These are phyloP conservation scores for Plecotus auritus DNA, from an alignment of 2,113 vertebrate genomes.

Conservation along the genomic window DNA sequence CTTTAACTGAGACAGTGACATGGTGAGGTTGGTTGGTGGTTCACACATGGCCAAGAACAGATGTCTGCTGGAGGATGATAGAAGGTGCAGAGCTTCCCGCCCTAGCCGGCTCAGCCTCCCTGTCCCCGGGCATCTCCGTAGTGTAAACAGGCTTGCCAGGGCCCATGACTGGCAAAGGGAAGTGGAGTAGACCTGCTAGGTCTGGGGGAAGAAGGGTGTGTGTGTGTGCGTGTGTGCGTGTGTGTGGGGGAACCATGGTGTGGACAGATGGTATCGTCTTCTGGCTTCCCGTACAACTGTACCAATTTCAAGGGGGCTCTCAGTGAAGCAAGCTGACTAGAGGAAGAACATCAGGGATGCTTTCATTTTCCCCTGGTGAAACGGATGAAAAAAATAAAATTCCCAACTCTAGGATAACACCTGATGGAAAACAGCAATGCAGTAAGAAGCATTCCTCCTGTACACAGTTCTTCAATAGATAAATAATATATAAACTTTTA, in stretches of 20 bases:
- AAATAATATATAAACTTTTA: slow-evolving; percentile 53
- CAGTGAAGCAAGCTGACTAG: slow-evolving; percentile 36
- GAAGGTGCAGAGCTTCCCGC: background rate
- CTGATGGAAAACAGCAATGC: slow-evolving; percentile 36
- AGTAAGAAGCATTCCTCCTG: slow-evolving; percentile 61
- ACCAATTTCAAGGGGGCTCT: background rate
- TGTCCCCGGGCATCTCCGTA: slow-evolving; percentile 43
- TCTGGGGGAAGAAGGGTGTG: background rate
- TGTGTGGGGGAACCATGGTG: background rate
- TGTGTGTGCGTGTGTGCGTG: background rate
- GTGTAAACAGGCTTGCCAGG: slow-evolving; percentile 70
- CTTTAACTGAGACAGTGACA: slow-evolving; percentile 27
- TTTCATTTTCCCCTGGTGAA: slow-evolving; percentile 59
- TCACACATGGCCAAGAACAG: slow-evolving; percentile 27
- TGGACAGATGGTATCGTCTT: background rate
- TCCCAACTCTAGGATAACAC: slow-evolving; percentile 13
- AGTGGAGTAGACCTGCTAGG: background rate
- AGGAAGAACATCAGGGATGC: slow-evolving; percentile 54
- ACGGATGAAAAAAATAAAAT: slow-evolving; percentile 19
- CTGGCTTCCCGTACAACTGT: slow-evolving; percentile 12
- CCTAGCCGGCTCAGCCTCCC: slow-evolving; percentile 15
- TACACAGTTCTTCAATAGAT: slow-evolving; percentile 46
- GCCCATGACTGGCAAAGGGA: background rate
- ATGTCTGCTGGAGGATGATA: background rate
- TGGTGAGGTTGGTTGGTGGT: background rate